phyloP scores from a whole-genome alignment of 1,140 invertebrate species.

The Rhynchophorus ferrugineus region DNA sequence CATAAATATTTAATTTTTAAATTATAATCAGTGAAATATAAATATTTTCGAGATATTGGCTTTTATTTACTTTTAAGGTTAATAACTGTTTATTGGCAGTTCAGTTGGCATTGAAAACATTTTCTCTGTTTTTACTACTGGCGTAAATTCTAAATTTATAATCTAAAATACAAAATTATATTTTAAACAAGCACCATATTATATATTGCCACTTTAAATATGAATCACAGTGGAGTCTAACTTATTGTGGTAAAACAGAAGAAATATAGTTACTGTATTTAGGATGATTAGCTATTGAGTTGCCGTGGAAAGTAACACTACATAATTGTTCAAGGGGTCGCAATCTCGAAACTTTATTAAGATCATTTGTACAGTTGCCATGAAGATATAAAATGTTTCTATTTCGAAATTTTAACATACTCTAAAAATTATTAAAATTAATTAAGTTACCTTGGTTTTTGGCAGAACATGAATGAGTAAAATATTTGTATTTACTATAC shows the following conservation, averaged over 20 bases:
- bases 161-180: conserved; percentile 23
- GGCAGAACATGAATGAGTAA: neutral
- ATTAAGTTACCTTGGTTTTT: neutral
- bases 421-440: conserved; percentile 15
- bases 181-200: neutral
- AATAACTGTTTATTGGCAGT: too few species aligned
- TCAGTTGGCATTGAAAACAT: conserved; percentile 25
- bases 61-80: too few species aligned
- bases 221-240: too few species aligned
- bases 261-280: conserved; percentile 44
- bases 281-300: conserved; percentile 44
- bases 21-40: too few species aligned
- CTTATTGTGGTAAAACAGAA: conserved; percentile 44
- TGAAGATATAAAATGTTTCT: conserved; percentile 44
- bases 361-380: conserved; percentile 44
- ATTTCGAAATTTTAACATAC: conserved; percentile 35
- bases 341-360: conserved; percentile 41
- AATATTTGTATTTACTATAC: conserved; percentile 15
- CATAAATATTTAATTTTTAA: too few species aligned
- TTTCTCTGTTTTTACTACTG: conserved; percentile 35
- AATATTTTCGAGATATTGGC: too few species aligned
- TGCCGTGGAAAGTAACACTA: conserved; percentile 48
- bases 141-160: conserved; percentile 44
- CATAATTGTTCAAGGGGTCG: conserved; percentile 39
- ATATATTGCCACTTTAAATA: too few species aligned